Percentiles rank a stretch among this genome's conserved stretches.
Evolutionary conservation across 2,888 invertebrate species (phyloP).

Genomic region (Artemia sp.): DNA sequence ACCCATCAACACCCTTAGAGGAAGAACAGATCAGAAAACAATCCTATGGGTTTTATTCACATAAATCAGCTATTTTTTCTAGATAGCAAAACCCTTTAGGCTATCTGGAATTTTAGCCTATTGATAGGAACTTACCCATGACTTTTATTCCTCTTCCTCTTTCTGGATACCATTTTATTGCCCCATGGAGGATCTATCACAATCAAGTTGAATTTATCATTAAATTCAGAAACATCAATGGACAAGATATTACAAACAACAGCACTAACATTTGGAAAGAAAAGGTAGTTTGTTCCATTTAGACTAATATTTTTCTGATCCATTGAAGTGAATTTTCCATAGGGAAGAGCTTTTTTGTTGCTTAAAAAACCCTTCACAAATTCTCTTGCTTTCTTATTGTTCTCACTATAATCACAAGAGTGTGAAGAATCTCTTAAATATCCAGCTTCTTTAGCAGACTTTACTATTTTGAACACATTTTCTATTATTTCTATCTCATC

Average conservation of each 20-base stretch:
- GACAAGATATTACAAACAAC: neutral
- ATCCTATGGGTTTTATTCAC: too few species aligned
- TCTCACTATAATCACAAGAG: neutral
- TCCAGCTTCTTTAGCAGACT: neutral
- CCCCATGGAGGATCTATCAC: neutral
- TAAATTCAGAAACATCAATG: neutral
- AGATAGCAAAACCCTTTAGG: too few species aligned
- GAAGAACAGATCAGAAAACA: too few species aligned
- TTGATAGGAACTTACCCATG: neutral
- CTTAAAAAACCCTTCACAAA: neutral
- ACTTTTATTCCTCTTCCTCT: slow-evolving; percentile 7
- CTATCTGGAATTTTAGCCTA: too few species aligned
- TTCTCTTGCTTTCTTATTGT: neutral
- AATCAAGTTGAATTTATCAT: neutral
- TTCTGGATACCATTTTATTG: neutral
- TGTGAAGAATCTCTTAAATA: neutral
- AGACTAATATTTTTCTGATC: neutral
- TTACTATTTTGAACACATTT: neutral
- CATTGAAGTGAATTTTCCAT: neutral
- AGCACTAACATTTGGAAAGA: neutral
- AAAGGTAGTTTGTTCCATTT: neutral
- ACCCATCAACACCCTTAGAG: too few species aligned
- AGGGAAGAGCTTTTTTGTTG: neutral
- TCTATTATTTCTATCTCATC: neutral
- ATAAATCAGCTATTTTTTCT: too few species aligned